A percentile compares a stretch with the other conserved stretches of the same genome.
phyloP scores from a whole-genome alignment of 2,113 vertebrate genomes.

The Xiphias gladius region DNA sequence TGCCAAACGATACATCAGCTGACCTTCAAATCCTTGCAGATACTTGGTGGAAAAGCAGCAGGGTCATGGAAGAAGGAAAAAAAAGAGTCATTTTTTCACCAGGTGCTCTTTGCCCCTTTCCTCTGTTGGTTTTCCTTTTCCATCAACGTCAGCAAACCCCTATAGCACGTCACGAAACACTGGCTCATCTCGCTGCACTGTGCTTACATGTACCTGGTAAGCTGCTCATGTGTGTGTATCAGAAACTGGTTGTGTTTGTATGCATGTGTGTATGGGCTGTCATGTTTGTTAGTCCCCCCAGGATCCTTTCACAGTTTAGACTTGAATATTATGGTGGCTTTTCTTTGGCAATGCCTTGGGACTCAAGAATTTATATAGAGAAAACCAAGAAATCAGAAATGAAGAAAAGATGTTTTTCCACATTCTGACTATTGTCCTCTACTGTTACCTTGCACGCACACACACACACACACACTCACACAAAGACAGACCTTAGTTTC shows the following conservation, averaged over 20 bases:
- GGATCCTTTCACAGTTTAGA: neutral
- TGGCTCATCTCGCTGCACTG: neutral
- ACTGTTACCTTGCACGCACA: neutral
- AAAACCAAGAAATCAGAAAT: neutral
- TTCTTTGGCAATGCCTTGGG: too few species aligned
- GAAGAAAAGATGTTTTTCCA: conserved; percentile 12
- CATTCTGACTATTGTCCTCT: neutral
- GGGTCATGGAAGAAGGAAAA: conserved; percentile 4
- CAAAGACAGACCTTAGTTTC: too few species aligned
- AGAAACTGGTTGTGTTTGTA: neutral
- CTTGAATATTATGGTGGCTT: neutral
- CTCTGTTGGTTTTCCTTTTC: conserved; percentile 37
- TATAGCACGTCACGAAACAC: neutral
- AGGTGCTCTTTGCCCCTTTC: conserved; percentile 3
- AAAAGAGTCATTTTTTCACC: conserved; percentile 4
- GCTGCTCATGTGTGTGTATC: neutral
- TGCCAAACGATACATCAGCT: conserved; percentile 5
- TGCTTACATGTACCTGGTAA: neutral
- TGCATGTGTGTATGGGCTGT: neutral
- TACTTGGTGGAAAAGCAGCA: conserved; percentile 20
- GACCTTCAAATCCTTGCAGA: neutral
- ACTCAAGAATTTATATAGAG: neutral
- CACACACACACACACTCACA: neutral
- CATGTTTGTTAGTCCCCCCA: neutral
- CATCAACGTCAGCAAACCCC: conserved; percentile 32